Evolutionary conservation across 2,113 vertebrate genomes (phyloP).

Genomic region (Leucopternis melanops): DNA sequence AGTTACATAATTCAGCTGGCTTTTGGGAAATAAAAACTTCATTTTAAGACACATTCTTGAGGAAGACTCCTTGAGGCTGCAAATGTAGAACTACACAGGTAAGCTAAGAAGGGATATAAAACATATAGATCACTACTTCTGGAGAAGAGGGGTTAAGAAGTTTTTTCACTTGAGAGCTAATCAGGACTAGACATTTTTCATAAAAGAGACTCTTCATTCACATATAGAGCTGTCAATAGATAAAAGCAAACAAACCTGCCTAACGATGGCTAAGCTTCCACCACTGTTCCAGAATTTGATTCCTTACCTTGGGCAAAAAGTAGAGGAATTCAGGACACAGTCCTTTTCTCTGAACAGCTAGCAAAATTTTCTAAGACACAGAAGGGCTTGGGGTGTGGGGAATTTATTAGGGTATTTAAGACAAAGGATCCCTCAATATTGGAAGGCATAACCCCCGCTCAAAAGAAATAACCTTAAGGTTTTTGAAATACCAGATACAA

Average conservation of each 20-base stretch:
- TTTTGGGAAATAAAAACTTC: neutral
- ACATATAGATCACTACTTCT: neutral
- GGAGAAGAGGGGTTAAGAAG: neutral
- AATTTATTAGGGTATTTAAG: neutral
- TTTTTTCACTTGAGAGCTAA: neutral
- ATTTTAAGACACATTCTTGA: neutral
- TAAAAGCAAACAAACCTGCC: neutral
- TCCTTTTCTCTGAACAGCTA: neutral
- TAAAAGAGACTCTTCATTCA: neutral
- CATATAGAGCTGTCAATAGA: neutral
- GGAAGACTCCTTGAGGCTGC: neutral
- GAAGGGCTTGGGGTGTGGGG: neutral
- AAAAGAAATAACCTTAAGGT: neutral
- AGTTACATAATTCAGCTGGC: neutral
- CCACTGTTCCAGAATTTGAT: neutral
- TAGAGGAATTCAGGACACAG: neutral
- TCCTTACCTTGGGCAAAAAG: neutral
- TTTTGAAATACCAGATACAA: neutral
- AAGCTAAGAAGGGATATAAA: neutral
- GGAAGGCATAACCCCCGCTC: neutral
- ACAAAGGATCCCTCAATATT: neutral
- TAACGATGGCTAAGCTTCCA: neutral
- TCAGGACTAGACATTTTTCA: neutral
- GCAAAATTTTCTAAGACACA: neutral
- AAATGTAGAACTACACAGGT: neutral